These are phyloP conservation scores for Triplophysa tibetana DNA, from an alignment of 2,113 vertebrate genomes.

Conservation along the genomic window DNA sequence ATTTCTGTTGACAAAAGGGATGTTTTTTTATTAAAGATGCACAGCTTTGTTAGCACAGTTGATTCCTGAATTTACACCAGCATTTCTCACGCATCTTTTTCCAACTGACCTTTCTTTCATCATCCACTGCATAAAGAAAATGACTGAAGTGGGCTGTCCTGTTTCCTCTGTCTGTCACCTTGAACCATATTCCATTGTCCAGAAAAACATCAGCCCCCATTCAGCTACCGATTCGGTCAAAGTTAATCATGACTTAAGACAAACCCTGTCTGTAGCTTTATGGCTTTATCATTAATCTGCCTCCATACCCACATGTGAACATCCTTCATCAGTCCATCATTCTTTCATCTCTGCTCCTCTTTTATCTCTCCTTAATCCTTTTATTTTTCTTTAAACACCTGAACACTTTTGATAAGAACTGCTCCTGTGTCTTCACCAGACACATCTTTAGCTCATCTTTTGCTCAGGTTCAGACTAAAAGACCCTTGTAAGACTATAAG, in stretches of 20 bases:
- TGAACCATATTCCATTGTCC: slow-evolving; percentile 28
- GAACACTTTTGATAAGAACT: slow-evolving; percentile 4
- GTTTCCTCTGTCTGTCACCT: slow-evolving; percentile 14
- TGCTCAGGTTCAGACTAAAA: slow-evolving; percentile 34
- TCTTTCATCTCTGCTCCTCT: slow-evolving; percentile 39
- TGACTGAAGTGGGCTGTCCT: not conserved
- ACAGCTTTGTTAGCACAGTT: not conserved
- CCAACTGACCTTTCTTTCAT: slow-evolving; percentile 13
- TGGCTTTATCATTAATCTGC: slow-evolving; percentile 37
- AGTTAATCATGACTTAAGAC: not conserved
- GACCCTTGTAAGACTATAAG: not conserved
- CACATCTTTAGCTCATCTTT: slow-evolving; percentile 3
- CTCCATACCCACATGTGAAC: slow-evolving; percentile 36
- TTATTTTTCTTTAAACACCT: slow-evolving; percentile 40
- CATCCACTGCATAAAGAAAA: slow-evolving; percentile 22
- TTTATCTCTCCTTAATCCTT: slow-evolving; percentile 31
- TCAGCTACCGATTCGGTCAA: slow-evolving; percentile 3
- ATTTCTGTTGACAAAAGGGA: not conserved
- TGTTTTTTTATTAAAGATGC: not conserved
- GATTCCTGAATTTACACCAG: not conserved
- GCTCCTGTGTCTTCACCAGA: slow-evolving; percentile 25
- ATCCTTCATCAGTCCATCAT: slow-evolving; percentile 29
- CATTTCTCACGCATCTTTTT: slow-evolving; percentile 3
- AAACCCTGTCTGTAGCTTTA: slow-evolving; percentile 17
- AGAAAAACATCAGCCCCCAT: slow-evolving; percentile 30